Conservation (phyloP, 2,888 invertebrate genomes). For the Chloromyia formosa region DNA sequence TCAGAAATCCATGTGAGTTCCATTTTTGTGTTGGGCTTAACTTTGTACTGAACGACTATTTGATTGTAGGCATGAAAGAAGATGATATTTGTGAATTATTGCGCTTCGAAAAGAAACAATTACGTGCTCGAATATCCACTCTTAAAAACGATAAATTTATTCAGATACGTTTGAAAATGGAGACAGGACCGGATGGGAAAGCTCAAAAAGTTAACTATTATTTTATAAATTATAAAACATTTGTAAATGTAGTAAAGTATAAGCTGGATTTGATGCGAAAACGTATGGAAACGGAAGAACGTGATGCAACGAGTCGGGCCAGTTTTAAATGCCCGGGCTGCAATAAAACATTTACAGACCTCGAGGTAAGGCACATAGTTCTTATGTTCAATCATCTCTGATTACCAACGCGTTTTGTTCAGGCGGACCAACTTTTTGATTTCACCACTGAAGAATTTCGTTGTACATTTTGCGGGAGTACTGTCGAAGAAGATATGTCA, state of each 20-base stretch:
- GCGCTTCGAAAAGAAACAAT: constrained; percentile 93
- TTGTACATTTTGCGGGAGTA: constrained; percentile 88
- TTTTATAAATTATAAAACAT: constrained; percentile 96
- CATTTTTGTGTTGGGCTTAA: too few relatives aligned
- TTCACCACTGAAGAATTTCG: constrained; percentile 84
- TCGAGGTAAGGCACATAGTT: constrained; percentile 73
- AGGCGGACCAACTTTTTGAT: constrained; percentile 90
- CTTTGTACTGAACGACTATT: too few relatives aligned
- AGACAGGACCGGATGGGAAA: constrained; percentile 92
- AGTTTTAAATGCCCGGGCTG: constrained; percentile 94
- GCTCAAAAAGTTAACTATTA: constrained; percentile 97
- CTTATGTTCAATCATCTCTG: neutral
- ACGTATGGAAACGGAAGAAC: constrained; percentile 93
- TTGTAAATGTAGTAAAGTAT: constrained; percentile 97
- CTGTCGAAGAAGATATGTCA: constrained; percentile 94
- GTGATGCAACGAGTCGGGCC: constrained; percentile 93
- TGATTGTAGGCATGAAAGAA: constrained; percentile 78
- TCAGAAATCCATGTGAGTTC: constrained; percentile 86
- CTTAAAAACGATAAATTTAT: constrained; percentile 93
- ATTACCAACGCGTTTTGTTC: constrained; percentile 21
- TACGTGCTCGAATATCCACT: constrained; percentile 85
- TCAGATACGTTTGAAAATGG: constrained; percentile 91
- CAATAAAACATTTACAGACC: constrained; percentile 92
- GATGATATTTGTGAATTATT: constrained; percentile 89
- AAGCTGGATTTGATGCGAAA: constrained; percentile 96